phyloP scores from a whole-genome alignment of 2,113 vertebrate genomes.

The Toxostoma redivivum region DNA sequence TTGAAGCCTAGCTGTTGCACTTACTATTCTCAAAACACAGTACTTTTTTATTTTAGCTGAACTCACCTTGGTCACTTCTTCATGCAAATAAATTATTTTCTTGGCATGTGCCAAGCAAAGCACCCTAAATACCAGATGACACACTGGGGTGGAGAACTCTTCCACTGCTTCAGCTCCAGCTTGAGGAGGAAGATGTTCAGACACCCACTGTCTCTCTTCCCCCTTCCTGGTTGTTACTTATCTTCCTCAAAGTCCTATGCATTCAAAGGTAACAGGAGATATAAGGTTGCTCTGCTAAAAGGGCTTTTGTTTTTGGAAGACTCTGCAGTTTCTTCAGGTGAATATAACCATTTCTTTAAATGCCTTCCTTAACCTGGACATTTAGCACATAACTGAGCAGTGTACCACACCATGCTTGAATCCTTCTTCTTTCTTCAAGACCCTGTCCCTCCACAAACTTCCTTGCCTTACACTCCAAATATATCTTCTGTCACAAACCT shows the following conservation, averaged over 20 bases:
- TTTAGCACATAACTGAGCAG: not conserved
- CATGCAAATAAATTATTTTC: not conserved
- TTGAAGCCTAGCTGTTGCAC: not conserved
- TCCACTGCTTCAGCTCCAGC: fast-evolving
- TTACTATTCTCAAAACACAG: not conserved
- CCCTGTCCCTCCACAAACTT: not conserved
- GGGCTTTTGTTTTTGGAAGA: not conserved
- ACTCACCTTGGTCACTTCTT: not conserved
- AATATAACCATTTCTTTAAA: not conserved
- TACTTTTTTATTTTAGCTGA: not conserved
- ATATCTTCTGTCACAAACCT: not conserved
- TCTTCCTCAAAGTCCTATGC: not conserved
- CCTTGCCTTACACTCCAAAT: not conserved
- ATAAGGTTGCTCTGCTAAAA: not conserved
- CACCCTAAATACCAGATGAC: not conserved
- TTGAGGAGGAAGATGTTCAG: not conserved
- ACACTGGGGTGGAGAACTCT: fast-evolving
- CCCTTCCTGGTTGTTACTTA: not conserved
- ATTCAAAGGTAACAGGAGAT: not conserved
- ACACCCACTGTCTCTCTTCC: not conserved
- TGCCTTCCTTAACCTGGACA: not conserved
- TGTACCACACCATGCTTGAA: not conserved
- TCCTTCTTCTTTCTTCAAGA: not conserved
- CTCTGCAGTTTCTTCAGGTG: not conserved
- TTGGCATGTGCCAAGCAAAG: not conserved